These are phyloP conservation scores for Podarcis muralis DNA, from an alignment of 2,113 vertebrate genomes.

Conservation along the genomic window DNA sequence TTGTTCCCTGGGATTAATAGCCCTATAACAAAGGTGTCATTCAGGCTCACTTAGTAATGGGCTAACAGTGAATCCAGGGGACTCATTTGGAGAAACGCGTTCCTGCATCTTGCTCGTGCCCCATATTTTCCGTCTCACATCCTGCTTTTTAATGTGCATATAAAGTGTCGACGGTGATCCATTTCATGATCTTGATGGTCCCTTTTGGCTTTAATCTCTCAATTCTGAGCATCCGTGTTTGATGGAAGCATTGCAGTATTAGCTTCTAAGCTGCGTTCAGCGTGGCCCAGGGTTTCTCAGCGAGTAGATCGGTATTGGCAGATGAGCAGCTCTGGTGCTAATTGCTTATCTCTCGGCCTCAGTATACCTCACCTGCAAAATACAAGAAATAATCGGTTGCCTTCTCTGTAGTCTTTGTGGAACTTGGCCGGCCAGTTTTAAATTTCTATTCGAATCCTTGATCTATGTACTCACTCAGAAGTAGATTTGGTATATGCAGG, in stretches of 20 bases:
- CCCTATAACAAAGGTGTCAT: slow-evolving; percentile 32
- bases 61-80: slow-evolving; percentile 9
- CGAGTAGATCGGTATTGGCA: background rate
- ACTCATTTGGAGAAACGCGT: background rate
- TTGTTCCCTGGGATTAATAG: slow-evolving; percentile 29
- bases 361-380: too few relatives aligned
- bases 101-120: background rate
- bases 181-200: background rate
- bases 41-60: slow-evolving; percentile 9
- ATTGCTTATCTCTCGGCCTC: too few relatives aligned
- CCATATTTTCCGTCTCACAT: fast-evolving
- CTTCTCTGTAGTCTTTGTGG: too few relatives aligned
- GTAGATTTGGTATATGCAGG: too few relatives aligned
- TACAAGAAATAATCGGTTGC: too few relatives aligned
- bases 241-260: background rate
- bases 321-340: background rate
- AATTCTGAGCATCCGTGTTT: background rate
- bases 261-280: background rate
- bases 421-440: too few relatives aligned
- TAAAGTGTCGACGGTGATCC: background rate
- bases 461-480: too few relatives aligned
- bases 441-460: too few relatives aligned
- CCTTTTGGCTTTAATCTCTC: background rate
- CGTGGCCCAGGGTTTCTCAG: background rate
- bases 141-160: background rate